Evolutionary conservation across 2,888 invertebrate species (phyloP).

Genomic region (Acronicta psi): DNA sequence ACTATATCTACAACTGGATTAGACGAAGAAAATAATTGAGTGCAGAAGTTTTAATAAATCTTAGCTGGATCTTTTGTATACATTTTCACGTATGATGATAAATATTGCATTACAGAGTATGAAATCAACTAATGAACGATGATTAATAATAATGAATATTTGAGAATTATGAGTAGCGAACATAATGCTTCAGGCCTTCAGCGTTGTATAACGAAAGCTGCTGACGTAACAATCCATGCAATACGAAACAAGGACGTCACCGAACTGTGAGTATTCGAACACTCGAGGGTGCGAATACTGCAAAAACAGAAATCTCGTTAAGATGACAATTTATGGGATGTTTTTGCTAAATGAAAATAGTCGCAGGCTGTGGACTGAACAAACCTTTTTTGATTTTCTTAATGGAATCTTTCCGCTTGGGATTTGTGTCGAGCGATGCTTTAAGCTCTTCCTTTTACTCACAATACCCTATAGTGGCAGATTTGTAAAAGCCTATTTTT

Average conservation of each 20-base stretch:
- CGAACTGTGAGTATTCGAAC: slow-evolving; percentile 74
- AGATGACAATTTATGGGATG: slow-evolving; percentile 89
- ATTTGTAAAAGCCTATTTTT: slow-evolving; percentile 68
- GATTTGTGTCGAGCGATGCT: slow-evolving; percentile 85
- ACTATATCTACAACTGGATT: slow-evolving; percentile 67
- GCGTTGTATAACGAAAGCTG: slow-evolving; percentile 59
- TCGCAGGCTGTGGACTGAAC: slow-evolving; percentile 84
- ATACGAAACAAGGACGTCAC: slow-evolving; percentile 65
- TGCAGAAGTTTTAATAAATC: slow-evolving; percentile 50
- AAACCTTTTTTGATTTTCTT: slow-evolving; percentile 89
- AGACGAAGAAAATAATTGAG: slow-evolving; percentile 59
- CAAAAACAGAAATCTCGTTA: slow-evolving; percentile 89
- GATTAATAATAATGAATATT: slow-evolving; percentile 31
- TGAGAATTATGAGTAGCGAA: slow-evolving; percentile 25
- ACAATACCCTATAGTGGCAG: slow-evolving; percentile 70
- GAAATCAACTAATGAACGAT: slow-evolving; percentile 37
- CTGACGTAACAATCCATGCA: slow-evolving; percentile 72
- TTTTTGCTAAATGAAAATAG: slow-evolving; percentile 90
- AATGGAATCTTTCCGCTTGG: slow-evolving; percentile 88
- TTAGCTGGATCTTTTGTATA: slow-evolving; percentile 44
- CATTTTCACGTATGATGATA: slow-evolving; percentile 39
- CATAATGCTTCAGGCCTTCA: slow-evolving; percentile 38
- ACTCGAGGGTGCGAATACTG: slow-evolving; percentile 83
- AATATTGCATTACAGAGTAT: slow-evolving; percentile 26
- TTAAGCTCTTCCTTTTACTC: slow-evolving; percentile 79